A percentile compares a stretch with the other conserved stretches of the same genome.
These are phyloP conservation scores for Tiliacea aurago DNA, from an alignment of 2,888 invertebrate genomes.

Conservation along the genomic window DNA sequence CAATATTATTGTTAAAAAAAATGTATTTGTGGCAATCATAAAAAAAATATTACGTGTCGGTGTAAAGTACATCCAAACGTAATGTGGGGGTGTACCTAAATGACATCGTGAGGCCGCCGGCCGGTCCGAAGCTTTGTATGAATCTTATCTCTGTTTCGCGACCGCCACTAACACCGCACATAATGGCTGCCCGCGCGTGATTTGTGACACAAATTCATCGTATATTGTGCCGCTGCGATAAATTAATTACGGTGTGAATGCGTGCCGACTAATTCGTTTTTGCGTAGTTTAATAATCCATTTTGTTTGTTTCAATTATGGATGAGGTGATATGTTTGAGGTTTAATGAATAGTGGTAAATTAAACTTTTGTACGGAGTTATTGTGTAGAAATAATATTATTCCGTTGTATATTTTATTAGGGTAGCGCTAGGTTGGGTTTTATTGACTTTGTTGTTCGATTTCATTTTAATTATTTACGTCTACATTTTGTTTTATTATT, in stretches of 20 bases:
- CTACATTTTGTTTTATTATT: not conserved
- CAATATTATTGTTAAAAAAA: not conserved
- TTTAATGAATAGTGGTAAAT: slow-evolving; percentile 48
- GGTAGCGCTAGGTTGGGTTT: slow-evolving; percentile 2
- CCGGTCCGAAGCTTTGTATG: slow-evolving; percentile 70
- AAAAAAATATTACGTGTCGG: slow-evolving; percentile 20
- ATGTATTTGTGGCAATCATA: not conserved
- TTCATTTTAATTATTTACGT: slow-evolving; percentile 14
- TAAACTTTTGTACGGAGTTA: slow-evolving; percentile 31
- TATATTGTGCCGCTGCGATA: slow-evolving; percentile 59
- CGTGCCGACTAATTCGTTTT: slow-evolving; percentile 63
- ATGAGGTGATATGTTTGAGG: slow-evolving; percentile 54
- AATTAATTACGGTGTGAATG: slow-evolving; percentile 67
- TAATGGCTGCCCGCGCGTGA: slow-evolving; percentile 59
- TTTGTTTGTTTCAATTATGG: slow-evolving; percentile 63
- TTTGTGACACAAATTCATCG: slow-evolving; percentile 65
- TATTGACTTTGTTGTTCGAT: slow-evolving; percentile 16
- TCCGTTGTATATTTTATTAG: slow-evolving; percentile 22
- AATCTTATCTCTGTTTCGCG: slow-evolving; percentile 74
- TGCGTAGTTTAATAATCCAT: slow-evolving; percentile 60
- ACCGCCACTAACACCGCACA: slow-evolving; percentile 66
- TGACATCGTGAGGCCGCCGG: slow-evolving; percentile 68
- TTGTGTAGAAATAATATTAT: slow-evolving; percentile 26
- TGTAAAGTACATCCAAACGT: slow-evolving; percentile 45
- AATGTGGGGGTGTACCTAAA: slow-evolving; percentile 63